A percentile compares a stretch with the other conserved stretches of the same genome.
phyloP scores from a whole-genome alignment of 1,140 invertebrate species.

The Plectrocnemia conspersa region DNA sequence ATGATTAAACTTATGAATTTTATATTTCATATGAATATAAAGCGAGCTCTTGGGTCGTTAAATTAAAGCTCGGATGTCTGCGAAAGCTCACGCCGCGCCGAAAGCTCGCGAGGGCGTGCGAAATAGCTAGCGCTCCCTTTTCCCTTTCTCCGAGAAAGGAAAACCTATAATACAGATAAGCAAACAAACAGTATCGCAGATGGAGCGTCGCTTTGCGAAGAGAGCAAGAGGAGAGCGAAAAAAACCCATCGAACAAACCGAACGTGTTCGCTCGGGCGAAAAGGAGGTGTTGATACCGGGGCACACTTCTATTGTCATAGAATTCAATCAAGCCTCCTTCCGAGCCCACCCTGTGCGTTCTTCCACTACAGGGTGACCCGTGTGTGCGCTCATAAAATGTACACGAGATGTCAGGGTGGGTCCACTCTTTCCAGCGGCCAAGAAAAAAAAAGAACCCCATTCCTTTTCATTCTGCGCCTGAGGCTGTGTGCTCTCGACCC shows the following conservation, averaged over 20 bases:
- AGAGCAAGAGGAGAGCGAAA: conserved; percentile 1
- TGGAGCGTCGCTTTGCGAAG: conserved; percentile 1
- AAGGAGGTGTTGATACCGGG: conserved; percentile 16
- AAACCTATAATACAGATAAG: conserved; percentile 32
- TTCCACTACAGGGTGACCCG: conserved; percentile 8
- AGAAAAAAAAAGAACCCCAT: conserved; percentile 23
- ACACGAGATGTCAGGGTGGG: neutral
- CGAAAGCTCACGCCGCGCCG: conserved; percentile 2
- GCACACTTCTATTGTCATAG: conserved; percentile 25
- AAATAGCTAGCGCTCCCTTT: too few relatives aligned
- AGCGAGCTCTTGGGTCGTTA: neutral
- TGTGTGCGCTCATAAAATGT: conserved; percentile 11
- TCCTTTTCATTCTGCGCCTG: conserved; percentile 25
- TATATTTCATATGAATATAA: conserved; percentile 29
- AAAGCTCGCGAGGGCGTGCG: conserved; percentile 14
- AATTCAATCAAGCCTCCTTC: conserved; percentile 31
- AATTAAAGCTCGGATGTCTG: neutral
- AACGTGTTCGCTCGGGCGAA: conserved; percentile 30
- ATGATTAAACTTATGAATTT: conserved; percentile 31
- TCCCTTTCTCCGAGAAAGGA: conserved; percentile 9
- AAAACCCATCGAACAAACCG: conserved; percentile 28
- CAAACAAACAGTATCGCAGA: conserved; percentile 30
- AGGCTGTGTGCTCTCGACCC: conserved; percentile 28
- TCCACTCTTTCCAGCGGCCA: neutral
- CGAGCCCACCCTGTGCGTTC: neutral